Percentiles rank a stretch among this genome's conserved stretches.
Conservation (phyloP, 2,113 vertebrate species). For the Psilopogon haemacephalus region DNA sequence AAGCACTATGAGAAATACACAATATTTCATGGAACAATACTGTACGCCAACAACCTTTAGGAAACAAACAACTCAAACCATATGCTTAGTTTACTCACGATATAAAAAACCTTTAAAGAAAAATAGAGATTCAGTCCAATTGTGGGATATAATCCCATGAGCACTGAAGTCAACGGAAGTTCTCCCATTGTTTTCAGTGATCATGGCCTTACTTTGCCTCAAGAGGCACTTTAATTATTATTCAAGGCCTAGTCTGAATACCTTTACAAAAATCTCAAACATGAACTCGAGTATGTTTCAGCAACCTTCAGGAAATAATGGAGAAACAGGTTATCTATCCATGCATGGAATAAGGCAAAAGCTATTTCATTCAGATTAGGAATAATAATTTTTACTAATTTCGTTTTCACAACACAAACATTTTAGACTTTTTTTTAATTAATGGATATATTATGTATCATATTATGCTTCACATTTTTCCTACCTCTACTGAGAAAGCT, state of each 20-base stretch:
- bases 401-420: conserved; percentile 83
- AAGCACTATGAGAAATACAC: conserved; percentile 77
- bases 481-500: conserved; percentile 83
- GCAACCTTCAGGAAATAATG: conserved; percentile 76
- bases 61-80: conserved; percentile 67
- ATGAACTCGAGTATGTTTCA: conserved; percentile 70
- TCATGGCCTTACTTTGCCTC: conserved; percentile 54
- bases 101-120: conserved; percentile 75
- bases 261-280: conserved; percentile 73
- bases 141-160: conserved; percentile 43
- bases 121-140: conserved; percentile 69
- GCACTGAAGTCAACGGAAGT: conserved; percentile 51
- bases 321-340: conserved; percentile 86
- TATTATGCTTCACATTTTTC: conserved; percentile 75
- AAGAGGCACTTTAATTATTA: conserved; percentile 56
- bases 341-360: conserved; percentile 92
- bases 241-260: conserved; percentile 68
- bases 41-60: conserved; percentile 70
- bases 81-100: conserved; percentile 73
- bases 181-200: conserved; percentile 56
- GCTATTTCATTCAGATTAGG: conserved; percentile 83
- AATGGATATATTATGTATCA: conserved; percentile 76
- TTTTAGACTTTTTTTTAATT: conserved; percentile 78
- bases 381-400: conserved; percentile 78
- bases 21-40: conserved; percentile 64